phyloP scores from a whole-genome alignment of 2,113 vertebrate genomes.

The Miniopterus natalensis region DNA sequence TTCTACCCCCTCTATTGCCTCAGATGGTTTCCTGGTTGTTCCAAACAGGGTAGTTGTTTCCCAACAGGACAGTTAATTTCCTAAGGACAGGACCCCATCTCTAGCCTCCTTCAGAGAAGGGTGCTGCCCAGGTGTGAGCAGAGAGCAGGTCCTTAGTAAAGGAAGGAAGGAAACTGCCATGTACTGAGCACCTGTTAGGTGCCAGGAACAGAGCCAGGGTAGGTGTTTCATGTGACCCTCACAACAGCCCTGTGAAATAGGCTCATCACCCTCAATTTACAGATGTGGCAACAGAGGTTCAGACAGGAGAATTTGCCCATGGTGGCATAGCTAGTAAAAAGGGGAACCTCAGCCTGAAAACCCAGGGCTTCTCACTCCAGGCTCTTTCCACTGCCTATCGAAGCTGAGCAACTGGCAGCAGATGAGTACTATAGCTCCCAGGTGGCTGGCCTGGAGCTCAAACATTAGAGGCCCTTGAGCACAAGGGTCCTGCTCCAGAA shows the following conservation, averaged over 20 bases:
- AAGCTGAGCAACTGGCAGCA: not conserved
- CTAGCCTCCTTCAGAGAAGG: not conserved
- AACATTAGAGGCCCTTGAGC: not conserved
- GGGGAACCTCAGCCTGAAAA: not conserved
- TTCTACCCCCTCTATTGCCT: not conserved
- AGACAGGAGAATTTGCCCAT: not conserved
- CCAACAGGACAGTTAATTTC: not conserved
- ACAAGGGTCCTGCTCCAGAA: not conserved
- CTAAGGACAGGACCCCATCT: not conserved
- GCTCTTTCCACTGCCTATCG: not conserved
- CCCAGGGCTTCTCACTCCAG: not conserved
- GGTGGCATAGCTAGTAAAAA: not conserved
- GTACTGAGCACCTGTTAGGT: not conserved
- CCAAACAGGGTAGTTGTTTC: not conserved
- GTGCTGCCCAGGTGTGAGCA: not conserved
- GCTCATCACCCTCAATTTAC: conserved; percentile 19
- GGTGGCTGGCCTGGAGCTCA: not conserved
- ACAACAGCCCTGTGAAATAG: conserved; percentile 23
- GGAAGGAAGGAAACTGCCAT: not conserved
- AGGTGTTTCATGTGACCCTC: not conserved
- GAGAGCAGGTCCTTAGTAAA: not conserved
- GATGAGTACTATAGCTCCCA: not conserved
- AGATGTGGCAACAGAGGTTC: conserved; percentile 48
- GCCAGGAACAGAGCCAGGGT: not conserved
- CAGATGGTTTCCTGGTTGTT: not conserved